Evolutionary conservation across 1,140 invertebrate species (phyloP).

Genomic region (Megalopta genalis): DNA sequence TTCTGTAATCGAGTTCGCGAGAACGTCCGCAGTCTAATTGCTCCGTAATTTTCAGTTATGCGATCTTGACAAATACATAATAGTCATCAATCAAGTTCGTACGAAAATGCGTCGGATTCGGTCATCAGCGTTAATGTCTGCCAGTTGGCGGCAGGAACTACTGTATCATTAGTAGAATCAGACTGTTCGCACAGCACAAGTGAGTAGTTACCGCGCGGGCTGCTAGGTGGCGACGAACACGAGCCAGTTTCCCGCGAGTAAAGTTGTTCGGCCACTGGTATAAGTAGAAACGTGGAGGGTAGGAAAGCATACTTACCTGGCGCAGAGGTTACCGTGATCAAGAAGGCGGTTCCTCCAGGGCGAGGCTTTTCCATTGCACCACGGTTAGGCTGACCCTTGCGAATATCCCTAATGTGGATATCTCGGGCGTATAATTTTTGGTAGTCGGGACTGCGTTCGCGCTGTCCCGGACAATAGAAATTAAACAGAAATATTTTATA

Average conservation of each 20-base stretch:
- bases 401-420: conserved; percentile 87
- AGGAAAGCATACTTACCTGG: conserved; percentile 83
- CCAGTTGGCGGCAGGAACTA: no score
- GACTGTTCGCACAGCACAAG: no score
- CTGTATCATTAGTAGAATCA: no score
- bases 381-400: conserved; percentile 85
- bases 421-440: conserved; percentile 87
- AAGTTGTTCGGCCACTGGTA: background rate
- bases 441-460: conserved; percentile 84
- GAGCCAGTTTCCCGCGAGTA: conserved; percentile 27
- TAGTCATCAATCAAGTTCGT: no score
- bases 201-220: background rate
- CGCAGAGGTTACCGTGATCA: conserved; percentile 85
- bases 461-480: conserved; percentile 70
- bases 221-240: conserved; percentile 11
- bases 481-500: conserved; percentile 7
- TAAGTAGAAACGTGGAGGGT: conserved; percentile 10
- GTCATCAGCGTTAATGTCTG: no score
- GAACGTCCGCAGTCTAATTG: no score
- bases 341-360: conserved; percentile 85
- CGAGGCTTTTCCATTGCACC: conserved; percentile 87
- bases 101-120: no score
- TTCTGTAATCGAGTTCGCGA: no score
- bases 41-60: no score
- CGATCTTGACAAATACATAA: no score